phyloP scores from a whole-genome alignment of 2,113 vertebrate genomes.

The Clarias macrocephalus region DNA sequence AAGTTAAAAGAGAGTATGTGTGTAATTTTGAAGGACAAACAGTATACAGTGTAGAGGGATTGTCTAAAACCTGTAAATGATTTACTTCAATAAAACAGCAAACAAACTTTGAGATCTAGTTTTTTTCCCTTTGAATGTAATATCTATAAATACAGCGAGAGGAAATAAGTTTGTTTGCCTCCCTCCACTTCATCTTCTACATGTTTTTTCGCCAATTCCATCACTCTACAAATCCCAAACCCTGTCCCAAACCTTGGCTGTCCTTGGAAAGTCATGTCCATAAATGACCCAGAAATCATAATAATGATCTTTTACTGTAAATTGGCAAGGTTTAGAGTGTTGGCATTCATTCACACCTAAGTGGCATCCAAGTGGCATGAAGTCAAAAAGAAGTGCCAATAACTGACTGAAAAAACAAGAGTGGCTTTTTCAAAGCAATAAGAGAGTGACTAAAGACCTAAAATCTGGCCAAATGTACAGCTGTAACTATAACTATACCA shows the following conservation, averaged over 20 bases:
- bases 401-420: slow-evolving; percentile 15
- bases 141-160: too few relatives aligned
- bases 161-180: too few relatives aligned
- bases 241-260: not conserved
- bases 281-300: slow-evolving; percentile 32
- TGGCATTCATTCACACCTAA: slow-evolving; percentile 25
- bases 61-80: too few relatives aligned
- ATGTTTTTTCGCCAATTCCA: not conserved
- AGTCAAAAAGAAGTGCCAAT: slow-evolving; percentile 12
- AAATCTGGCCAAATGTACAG: not conserved
- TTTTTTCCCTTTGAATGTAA: too few relatives aligned
- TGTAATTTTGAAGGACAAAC: too few relatives aligned
- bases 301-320: slow-evolving; percentile 38
- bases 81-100: too few relatives aligned
- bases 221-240: not conserved
- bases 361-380: slow-evolving; percentile 8
- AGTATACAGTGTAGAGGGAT: too few relatives aligned
- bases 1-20: too few relatives aligned
- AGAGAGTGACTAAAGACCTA: slow-evolving; percentile 2
- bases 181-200: not conserved
- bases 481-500: too few relatives aligned
- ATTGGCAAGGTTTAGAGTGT: not conserved
- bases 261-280: slow-evolving; percentile 4
- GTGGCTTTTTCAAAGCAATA: slow-evolving; percentile 2
- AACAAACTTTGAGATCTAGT: too few relatives aligned